phyloP scores from a whole-genome alignment of 2,113 vertebrate species.

The Coptodon rendalli region DNA sequence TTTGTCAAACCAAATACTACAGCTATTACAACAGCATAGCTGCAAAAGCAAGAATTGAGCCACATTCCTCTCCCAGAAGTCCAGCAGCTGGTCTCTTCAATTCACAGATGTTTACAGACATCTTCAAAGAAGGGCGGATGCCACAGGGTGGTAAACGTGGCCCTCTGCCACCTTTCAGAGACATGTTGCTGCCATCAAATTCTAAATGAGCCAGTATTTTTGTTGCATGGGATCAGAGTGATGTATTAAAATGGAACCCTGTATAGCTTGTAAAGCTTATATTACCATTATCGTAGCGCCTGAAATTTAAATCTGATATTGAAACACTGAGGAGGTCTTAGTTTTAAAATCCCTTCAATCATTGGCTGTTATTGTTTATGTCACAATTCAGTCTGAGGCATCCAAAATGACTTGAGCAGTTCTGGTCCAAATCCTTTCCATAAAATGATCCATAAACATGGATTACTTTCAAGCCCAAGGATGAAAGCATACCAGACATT shows the following conservation, averaged over 20 bases:
- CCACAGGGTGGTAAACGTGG: neutral
- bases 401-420: neutral
- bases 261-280: neutral
- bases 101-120: neutral
- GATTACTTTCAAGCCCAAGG: neutral
- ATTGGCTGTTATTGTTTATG: neutral
- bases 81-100: neutral
- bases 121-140: neutral
- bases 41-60: neutral
- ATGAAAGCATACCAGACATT: neutral
- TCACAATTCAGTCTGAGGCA: neutral
- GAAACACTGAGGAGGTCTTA: neutral
- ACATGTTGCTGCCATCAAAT: neutral
- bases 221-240: neutral
- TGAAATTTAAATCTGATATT: neutral
- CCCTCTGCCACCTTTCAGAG: neutral
- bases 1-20: neutral
- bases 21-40: neutral
- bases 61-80: neutral
- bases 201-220: neutral
- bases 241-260: neutral
- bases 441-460: neutral
- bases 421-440: neutral
- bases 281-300: neutral
- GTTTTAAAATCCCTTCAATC: neutral